Conservation (phyloP, 2,113 vertebrate genomes). For the Brienomyrus brachyistius region DNA sequence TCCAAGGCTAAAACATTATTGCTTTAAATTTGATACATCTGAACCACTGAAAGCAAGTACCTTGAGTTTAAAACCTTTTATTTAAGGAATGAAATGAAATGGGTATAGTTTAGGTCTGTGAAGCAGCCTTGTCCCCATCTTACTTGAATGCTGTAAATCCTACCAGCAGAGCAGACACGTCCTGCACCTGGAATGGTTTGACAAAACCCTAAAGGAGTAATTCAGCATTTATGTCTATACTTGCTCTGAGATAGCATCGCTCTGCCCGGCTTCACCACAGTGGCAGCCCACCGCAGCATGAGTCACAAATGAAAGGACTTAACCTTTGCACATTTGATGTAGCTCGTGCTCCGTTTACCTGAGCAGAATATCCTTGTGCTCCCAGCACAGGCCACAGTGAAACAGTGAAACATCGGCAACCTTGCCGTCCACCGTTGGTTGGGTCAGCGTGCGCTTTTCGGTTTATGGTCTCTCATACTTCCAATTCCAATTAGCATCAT, state of each 20-base stretch:
- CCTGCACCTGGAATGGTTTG: background rate
- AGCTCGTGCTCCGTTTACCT: background rate
- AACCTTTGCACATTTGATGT: background rate
- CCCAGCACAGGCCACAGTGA: background rate
- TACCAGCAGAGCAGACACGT: background rate
- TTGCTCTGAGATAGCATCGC: background rate
- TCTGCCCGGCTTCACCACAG: background rate
- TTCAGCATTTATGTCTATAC: constrained; percentile 1
- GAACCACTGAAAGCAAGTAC: background rate
- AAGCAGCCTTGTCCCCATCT: background rate
- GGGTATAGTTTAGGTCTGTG: background rate
- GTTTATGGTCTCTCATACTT: background rate
- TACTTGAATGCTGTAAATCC: background rate
- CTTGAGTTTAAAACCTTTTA: background rate
- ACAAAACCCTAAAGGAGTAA: background rate
- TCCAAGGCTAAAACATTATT: background rate
- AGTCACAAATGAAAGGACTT: background rate
- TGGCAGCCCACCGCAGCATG: background rate
- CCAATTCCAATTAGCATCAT: background rate
- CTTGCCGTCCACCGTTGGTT: background rate
- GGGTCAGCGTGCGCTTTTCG: background rate
- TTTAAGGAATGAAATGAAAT: background rate
- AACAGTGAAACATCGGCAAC: background rate
- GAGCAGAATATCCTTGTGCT: background rate
- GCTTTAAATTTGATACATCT: background rate